Evolutionary conservation across 2,888 invertebrate genomes (phyloP).

Genomic region (Halocaridina rubra): DNA sequence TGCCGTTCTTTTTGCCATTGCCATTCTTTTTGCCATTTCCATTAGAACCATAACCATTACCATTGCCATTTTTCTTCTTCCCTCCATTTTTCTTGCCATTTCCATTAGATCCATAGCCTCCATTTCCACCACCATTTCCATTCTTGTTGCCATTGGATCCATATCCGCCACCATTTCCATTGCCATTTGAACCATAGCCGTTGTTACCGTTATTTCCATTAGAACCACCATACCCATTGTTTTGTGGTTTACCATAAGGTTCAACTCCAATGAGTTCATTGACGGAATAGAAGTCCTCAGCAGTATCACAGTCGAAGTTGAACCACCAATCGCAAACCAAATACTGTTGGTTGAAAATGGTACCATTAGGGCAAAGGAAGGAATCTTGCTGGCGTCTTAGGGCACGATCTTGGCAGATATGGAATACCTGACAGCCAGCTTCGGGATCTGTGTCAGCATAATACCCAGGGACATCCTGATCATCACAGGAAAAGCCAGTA

Average conservation of each 20-base stretch:
- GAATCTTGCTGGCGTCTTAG: not conserved
- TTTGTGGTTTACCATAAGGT: too few relatives aligned
- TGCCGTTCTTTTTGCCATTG: not conserved
- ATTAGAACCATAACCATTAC: not conserved
- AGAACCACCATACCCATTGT: not conserved
- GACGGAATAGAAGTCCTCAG: not conserved
- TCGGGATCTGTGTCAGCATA: not conserved
- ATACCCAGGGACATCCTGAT: not conserved
- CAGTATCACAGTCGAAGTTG: not conserved
- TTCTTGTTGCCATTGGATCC: not conserved
- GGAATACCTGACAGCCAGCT: not conserved
- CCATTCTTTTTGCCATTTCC: not conserved
- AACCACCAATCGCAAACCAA: not conserved
- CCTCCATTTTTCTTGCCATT: not conserved
- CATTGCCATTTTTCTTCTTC: not conserved
- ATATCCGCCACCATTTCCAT: not conserved
- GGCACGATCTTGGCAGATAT: not conserved
- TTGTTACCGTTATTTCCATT: not conserved
- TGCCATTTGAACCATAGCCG: not conserved
- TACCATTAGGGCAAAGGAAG: not conserved
- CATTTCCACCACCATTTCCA: not conserved
- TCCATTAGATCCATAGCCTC: not conserved
- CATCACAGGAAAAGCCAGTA: not conserved
- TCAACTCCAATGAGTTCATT: not conserved
- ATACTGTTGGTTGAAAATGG: not conserved